phyloP scores from a whole-genome alignment of 2,797 vertebrate genomes.

The Pseudotriccus pelzelni region DNA sequence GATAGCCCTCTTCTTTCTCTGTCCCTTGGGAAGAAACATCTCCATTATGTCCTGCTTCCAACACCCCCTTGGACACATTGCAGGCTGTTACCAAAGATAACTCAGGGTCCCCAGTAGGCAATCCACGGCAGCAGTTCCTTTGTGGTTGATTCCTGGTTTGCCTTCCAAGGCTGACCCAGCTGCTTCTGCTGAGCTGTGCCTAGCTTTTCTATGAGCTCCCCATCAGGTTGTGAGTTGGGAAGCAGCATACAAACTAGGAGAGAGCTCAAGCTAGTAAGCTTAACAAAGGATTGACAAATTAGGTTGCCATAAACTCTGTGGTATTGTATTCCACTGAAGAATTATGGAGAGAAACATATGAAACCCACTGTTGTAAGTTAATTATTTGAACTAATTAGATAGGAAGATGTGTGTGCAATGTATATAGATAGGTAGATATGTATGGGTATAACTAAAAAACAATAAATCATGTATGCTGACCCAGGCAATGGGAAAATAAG shows the following conservation, averaged over 20 bases:
- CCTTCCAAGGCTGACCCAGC: neutral
- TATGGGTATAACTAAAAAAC: neutral
- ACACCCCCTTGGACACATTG: neutral
- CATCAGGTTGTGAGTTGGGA: neutral
- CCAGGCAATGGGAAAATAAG: neutral
- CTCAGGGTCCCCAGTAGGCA: too few relatives aligned
- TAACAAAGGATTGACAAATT: neutral
- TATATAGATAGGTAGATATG: neutral
- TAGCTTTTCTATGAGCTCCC: neutral
- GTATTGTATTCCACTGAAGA: neutral
- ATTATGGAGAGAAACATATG: neutral
- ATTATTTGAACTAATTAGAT: neutral
- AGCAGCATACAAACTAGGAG: neutral
- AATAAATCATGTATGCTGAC: accelerated
- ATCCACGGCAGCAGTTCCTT: neutral
- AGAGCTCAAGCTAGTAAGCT: neutral
- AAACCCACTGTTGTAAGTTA: neutral
- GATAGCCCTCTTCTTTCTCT: neutral
- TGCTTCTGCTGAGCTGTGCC: neutral
- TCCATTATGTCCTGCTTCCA: neutral
- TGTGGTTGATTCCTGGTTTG: neutral
- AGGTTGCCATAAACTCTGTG: neutral
- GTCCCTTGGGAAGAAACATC: neutral
- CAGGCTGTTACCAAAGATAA: neutral
- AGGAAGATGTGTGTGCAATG: neutral